Conservation (phyloP, 2,888 invertebrate species). For the Neoitamus cyanurus region DNA sequence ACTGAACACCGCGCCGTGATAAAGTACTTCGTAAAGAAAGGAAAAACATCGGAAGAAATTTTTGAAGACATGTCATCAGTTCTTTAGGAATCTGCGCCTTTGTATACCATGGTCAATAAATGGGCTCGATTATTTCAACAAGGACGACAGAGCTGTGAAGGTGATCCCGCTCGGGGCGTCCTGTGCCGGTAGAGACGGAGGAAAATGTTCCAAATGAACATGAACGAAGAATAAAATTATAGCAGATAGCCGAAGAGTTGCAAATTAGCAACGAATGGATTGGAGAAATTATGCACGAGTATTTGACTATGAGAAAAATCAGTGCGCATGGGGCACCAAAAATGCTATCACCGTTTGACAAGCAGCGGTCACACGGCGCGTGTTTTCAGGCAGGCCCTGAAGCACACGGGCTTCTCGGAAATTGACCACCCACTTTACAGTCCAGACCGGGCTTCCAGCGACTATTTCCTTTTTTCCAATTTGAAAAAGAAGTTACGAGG, state of each 20-base stretch:
- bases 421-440: neutral
- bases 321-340: neutral
- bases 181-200: neutral
- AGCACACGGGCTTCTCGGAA: neutral
- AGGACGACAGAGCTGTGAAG: no score
- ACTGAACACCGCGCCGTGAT: no score
- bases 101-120: no score
- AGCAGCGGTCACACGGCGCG: neutral
- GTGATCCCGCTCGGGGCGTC: neutral
- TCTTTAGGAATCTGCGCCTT: no score
- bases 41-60: no score
- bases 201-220: slow-evolving; percentile 16
- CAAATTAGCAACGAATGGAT: slow-evolving; percentile 28
- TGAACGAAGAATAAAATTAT: slow-evolving; percentile 33
- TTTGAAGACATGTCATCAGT: no score
- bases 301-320: slow-evolving; percentile 21
- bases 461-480: neutral
- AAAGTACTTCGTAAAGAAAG: no score
- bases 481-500: neutral
- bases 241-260: slow-evolving; percentile 21
- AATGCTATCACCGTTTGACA: neutral
- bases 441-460: neutral
- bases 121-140: no score
- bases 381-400: neutral
- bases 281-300: slow-evolving; percentile 11